Base-by-base conservation (phyloP, 2,888 invertebrate species). In the Horisme vitalbata region DNA sequence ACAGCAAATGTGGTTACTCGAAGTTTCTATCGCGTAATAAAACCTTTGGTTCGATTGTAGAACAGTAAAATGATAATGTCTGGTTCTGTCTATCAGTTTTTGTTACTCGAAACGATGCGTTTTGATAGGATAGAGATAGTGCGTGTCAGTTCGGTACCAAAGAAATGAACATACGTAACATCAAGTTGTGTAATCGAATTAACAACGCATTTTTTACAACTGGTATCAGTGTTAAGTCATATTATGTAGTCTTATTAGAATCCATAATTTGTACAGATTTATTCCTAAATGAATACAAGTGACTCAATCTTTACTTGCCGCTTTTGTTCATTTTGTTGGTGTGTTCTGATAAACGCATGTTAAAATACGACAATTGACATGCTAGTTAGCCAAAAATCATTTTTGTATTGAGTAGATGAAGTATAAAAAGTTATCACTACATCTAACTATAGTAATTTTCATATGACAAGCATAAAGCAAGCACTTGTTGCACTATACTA, bases 41-140 rank as follows among this genome's bases (percentile, higher is more conserved):
- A 18, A 18, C 18, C 18, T 1, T 18, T 2, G 6, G 4, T 18
- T 18, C 5, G 6, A 18, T 18, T 18, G 18, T 18, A 33, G 30
- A 24, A 26, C 21, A 41, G 14, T 45, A 32, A 43, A 52, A 41
- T 39, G 20, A 43, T 45, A 28, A 47, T 50, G 49, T 52, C 52
- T 53, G 52, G 57, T 63, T 59, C 62, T 65, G 69, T 71, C 76
- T 68, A 76, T 82, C 81, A 78, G 71, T 70, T 77, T 81, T 81
- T 79, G 48, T 63, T 69, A 75, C 69, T 69, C 72, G 79, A 75
- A 73, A 73, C 76, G 77, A 77, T 80, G 77, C 72, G 75, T 81
- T 78, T 75, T 70, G 79, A 79, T 79, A 75, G 74, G 78, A 77
- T 76, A 68, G 69, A 73, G 83, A 85, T 84, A 79, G 81, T 80